Percentiles rank a stretch among this genome's conserved stretches.
These are phyloP conservation scores for Speoplatyrhinus poulsoni DNA, from an alignment of 2,113 vertebrate species.

Conservation along the genomic window DNA sequence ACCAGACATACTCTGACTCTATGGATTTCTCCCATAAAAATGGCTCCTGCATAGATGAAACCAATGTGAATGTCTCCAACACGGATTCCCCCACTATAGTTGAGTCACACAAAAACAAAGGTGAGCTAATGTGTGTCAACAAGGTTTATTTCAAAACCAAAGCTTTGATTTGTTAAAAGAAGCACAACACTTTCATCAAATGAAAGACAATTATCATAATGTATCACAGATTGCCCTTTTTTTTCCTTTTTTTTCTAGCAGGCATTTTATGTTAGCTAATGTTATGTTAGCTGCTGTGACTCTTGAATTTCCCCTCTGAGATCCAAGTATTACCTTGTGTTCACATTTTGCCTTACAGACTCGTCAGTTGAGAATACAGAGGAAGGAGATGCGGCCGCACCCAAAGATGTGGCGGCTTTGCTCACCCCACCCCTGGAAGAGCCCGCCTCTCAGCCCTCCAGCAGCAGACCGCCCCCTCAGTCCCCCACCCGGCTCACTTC, in stretches of 20 bases:
- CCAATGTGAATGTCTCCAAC: constrained; percentile 29
- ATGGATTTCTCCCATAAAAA: constrained; percentile 52
- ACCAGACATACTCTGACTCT: constrained; percentile 29
- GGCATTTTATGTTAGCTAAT: no score
- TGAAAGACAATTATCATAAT: background rate
- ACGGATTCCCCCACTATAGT: constrained; percentile 28
- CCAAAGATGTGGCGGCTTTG: constrained; percentile 74
- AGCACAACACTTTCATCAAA: background rate
- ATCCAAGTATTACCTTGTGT: no score
- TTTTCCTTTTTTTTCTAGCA: background rate
- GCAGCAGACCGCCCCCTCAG: constrained; percentile 82
- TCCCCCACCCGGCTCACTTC: constrained; percentile 64
- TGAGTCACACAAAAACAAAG: constrained; percentile 59
- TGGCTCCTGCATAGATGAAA: constrained; percentile 32
- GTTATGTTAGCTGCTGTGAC: no score
- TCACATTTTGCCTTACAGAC: constrained; percentile 31
- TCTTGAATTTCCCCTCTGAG: no score
- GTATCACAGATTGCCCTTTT: background rate
- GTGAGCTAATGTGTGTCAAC: constrained; percentile 39
- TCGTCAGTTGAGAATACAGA: constrained; percentile 54
- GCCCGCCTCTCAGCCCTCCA: constrained; percentile 77
- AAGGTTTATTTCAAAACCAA: background rate
- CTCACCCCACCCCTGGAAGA: constrained; percentile 73
- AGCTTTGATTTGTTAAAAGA: background rate
- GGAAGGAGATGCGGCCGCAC: constrained; percentile 57